Conservation (phyloP, 2,113 vertebrate species). For the Lasiurus cinereus region DNA sequence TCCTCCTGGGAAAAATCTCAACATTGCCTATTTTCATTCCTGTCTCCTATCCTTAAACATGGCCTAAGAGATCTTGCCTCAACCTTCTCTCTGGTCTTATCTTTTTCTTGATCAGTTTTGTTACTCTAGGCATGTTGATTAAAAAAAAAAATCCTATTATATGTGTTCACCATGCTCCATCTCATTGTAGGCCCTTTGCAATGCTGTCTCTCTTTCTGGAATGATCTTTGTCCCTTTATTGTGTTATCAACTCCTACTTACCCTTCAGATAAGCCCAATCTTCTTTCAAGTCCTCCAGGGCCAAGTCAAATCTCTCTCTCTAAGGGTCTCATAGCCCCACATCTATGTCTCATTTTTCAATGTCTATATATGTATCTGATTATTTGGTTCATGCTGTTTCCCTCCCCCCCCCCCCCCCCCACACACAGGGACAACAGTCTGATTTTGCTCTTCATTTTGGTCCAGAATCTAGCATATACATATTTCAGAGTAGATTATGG, state of each 20-base stretch:
- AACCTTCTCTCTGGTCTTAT: neutral
- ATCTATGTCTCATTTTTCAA: neutral
- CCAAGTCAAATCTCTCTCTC: neutral
- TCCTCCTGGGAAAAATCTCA: neutral
- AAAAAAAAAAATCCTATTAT: neutral
- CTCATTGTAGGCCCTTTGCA: neutral
- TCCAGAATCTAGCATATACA: neutral
- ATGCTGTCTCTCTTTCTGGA: neutral
- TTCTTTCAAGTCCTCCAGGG: neutral
- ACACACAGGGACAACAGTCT: neutral
- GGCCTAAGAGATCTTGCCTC: neutral
- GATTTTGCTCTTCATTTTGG: neutral
- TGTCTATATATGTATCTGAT: neutral
- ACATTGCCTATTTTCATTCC: neutral
- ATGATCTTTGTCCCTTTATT: neutral
- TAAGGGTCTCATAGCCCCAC: neutral
- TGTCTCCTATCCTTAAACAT: neutral
- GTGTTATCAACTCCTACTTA: neutral
- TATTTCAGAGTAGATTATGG: neutral
- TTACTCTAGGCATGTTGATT: neutral
- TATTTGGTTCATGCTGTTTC: neutral
- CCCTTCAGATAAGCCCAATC: neutral
- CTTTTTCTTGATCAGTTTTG: neutral
- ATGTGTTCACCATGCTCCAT: neutral
- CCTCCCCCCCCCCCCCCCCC: no score